Evolutionary conservation across 2,797 vertebrate species (phyloP).

Genomic region (Kryptolebias ocellatus): DNA sequence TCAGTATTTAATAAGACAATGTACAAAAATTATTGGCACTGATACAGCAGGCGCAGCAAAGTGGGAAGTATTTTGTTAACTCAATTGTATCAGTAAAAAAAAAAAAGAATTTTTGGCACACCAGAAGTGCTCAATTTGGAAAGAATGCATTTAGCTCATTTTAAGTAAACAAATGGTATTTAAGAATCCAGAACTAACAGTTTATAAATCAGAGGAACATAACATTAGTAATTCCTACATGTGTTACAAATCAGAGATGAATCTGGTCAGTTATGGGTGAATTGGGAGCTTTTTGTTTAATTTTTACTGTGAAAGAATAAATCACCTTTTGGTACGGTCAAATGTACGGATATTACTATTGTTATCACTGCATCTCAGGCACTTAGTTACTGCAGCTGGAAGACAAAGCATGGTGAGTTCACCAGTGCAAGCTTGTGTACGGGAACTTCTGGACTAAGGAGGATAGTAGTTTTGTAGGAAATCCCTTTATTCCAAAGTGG

Average conservation of each 20-base stretch:
- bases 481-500: slow-evolving; percentile 26
- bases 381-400: slow-evolving; percentile 30
- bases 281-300: neutral
- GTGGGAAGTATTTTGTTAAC: slow-evolving; percentile 16
- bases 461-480: neutral
- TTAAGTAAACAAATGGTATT: slow-evolving; percentile 18
- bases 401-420: slow-evolving; percentile 42
- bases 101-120: too few species aligned
- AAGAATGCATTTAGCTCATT: slow-evolving; percentile 2
- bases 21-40: slow-evolving; percentile 80
- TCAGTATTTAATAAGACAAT: slow-evolving; percentile 82
- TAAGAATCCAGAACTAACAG: slow-evolving; percentile 8
- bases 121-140: slow-evolving; percentile 5
- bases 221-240: slow-evolving; percentile 10
- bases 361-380: slow-evolving; percentile 14
- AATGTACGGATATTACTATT: slow-evolving; percentile 17
- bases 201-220: neutral
- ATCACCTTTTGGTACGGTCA: slow-evolving; percentile 8
- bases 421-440: slow-evolving; percentile 33
- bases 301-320: slow-evolving; percentile 5
- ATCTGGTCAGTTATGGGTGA: neutral
- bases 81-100: too few species aligned
- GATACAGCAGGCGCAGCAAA: slow-evolving; percentile 64
- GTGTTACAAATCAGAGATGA: slow-evolving; percentile 3
- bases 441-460: slow-evolving; percentile 10